Conservation (phyloP, 2,797 vertebrate species). For the Lophotriccus pileatus region DNA sequence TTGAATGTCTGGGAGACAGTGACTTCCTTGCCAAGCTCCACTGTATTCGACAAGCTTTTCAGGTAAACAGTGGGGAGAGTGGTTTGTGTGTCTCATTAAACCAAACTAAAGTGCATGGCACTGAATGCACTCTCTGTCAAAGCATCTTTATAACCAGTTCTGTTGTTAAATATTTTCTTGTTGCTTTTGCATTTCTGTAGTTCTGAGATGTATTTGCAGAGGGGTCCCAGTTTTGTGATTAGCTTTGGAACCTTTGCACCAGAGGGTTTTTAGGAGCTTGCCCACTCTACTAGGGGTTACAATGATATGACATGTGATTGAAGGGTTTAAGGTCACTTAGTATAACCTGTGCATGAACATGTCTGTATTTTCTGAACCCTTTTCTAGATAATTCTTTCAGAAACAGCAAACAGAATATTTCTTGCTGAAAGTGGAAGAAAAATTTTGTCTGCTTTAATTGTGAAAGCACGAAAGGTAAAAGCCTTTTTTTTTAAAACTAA, state of each 20-base stretch:
- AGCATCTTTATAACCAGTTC: neutral
- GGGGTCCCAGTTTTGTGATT: neutral
- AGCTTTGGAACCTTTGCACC: neutral
- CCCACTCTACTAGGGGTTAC: neutral
- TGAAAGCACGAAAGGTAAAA: slow-evolving; percentile 89
- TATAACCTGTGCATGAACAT: neutral
- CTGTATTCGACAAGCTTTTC: slow-evolving; percentile 92
- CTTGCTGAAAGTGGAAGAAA: slow-evolving; percentile 92
- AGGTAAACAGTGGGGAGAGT: slow-evolving; percentile 76
- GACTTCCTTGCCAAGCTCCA: slow-evolving; percentile 97
- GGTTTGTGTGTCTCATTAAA: neutral
- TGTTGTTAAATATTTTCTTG: neutral
- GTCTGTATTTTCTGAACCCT: neutral
- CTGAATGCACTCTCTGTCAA: neutral
- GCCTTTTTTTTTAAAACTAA: neutral
- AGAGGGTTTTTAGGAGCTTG: neutral
- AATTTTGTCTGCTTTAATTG: slow-evolving; percentile 90
- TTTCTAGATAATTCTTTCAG: slow-evolving; percentile 87
- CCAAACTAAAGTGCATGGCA: neutral
- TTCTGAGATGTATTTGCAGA: neutral
- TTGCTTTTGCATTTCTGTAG: neutral
- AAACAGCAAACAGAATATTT: slow-evolving; percentile 86
- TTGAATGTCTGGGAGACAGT: slow-evolving; percentile 90
- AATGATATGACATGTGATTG: neutral
- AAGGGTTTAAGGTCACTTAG: neutral